Evolutionary conservation across 2,888 invertebrate genomes (phyloP).

Genomic region (Hydropsyche betteni): DNA sequence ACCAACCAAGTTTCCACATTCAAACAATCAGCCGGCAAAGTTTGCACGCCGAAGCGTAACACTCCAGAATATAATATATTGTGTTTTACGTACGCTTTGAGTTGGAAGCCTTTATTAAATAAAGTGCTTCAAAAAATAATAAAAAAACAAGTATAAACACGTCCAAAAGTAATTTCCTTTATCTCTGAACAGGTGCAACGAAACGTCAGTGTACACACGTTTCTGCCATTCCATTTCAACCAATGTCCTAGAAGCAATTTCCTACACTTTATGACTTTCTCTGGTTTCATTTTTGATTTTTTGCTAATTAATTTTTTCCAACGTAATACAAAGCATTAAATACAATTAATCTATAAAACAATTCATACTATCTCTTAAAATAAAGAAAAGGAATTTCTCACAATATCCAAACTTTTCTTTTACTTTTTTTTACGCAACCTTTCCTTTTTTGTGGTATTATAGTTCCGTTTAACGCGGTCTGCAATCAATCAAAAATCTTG

Average conservation of each 20-base stretch:
- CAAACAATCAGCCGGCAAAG: constrained; percentile 26
- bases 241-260: constrained; percentile 43
- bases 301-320: no score
- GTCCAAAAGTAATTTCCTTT: constrained; percentile 32
- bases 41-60: neutral
- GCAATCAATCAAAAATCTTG: no score
- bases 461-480: no score
- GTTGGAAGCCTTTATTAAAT: no score
- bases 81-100: neutral
- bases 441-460: no score
- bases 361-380: no score
- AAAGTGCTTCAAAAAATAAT: neutral
- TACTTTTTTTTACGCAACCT: no score
- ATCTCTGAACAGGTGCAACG: constrained; percentile 28
- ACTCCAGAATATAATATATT: neutral
- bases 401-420: no score
- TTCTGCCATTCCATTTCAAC: constrained; percentile 2
- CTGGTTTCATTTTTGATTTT: neutral
- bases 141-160: neutral
- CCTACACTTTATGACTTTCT: constrained; percentile 39
- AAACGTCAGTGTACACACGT: neutral
- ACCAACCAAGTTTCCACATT: constrained; percentile 19
- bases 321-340: no score
- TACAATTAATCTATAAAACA: no score
- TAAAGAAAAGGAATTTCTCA: no score